Conservation (phyloP, 2,797 vertebrate species). For the Rhinichthys osculus region DNA sequence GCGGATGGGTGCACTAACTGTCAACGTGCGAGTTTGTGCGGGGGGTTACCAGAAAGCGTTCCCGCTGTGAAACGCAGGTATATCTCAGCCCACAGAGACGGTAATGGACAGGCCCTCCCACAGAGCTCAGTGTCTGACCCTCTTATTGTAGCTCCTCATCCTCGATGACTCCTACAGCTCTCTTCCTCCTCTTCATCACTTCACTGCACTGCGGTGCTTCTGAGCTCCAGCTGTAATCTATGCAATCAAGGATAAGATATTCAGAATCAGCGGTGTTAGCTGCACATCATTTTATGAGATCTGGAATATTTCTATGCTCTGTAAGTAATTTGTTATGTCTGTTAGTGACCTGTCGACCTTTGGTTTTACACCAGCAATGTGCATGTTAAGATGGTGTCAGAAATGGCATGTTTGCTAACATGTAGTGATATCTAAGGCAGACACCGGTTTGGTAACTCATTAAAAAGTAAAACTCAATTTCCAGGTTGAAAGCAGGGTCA, state of each 20-base stretch:
- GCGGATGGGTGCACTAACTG: slow-evolving; percentile 43
- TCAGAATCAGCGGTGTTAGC: slow-evolving; percentile 7
- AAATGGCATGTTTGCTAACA: slow-evolving; percentile 39
- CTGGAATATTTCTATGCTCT: slow-evolving; percentile 47
- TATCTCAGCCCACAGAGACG: slow-evolving; percentile 26
- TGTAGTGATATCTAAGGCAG: slow-evolving; percentile 20
- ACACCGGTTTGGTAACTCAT: slow-evolving; percentile 64
- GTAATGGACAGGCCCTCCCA: slow-evolving; percentile 34
- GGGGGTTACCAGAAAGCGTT: slow-evolving; percentile 63
- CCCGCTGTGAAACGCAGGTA: slow-evolving; percentile 63
- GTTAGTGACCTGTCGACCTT: slow-evolving; percentile 53
- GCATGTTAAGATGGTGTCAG: slow-evolving; percentile 38
- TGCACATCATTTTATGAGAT: slow-evolving; percentile 22
- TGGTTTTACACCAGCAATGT: slow-evolving; percentile 53
- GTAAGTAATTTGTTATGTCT: slow-evolving; percentile 16
- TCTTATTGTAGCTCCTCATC: slow-evolving; percentile 72
- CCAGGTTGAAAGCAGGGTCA: background rate
- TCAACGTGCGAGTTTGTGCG: background rate
- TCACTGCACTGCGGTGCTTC: slow-evolving; percentile 26
- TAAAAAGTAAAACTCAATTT: slow-evolving; percentile 74
- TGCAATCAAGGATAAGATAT: slow-evolving; percentile 16
- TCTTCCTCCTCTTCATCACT: slow-evolving; percentile 55
- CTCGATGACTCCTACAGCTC: slow-evolving; percentile 64
- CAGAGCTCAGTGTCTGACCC: slow-evolving; percentile 76
- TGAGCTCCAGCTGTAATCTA: slow-evolving; percentile 22